Conservation (phyloP, 2,888 invertebrate species). For the Hypselothyrea guttata region DNA sequence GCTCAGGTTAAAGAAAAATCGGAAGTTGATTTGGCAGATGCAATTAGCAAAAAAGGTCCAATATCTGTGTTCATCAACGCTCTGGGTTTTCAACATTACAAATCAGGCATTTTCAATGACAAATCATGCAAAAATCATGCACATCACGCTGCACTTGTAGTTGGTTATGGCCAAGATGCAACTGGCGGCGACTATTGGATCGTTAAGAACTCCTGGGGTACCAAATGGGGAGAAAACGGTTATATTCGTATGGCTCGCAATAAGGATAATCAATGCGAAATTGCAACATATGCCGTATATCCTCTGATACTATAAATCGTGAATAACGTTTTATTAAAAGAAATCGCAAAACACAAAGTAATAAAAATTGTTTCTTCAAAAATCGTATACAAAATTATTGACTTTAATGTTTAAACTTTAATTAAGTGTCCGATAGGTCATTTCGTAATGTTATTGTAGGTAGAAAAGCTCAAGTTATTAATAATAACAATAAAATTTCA, state of each 20-base stretch:
- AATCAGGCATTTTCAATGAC: conserved; percentile 8
- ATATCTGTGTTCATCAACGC: conserved; percentile 19
- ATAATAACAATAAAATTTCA: no score
- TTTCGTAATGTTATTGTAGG: no score
- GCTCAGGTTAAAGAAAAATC: no score
- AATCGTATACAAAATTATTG: no score
- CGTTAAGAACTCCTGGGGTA: conserved; percentile 15
- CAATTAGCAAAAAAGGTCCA: conserved; percentile 14
- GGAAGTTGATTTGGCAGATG: neutral
- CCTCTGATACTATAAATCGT: no score
- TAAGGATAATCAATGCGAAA: conserved; percentile 9
- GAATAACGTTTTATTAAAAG: no score
- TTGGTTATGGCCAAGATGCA: conserved; percentile 10
- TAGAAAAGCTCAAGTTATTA: no score
- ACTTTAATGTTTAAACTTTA: no score
- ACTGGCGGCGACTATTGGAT: conserved; percentile 17
- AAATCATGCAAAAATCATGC: conserved; percentile 3
- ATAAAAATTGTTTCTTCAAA: no score
- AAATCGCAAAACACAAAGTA: no score
- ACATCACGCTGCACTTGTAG: conserved; percentile 11
- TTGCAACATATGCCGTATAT: conserved; percentile 10
- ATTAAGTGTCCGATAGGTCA: no score
- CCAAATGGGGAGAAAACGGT: conserved; percentile 84
- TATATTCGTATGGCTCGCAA: conserved; percentile 92
- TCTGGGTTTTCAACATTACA: conserved; percentile 10